Conservation (phyloP, 2,888 invertebrate genomes). For the Drosophila barbarae region DNA sequence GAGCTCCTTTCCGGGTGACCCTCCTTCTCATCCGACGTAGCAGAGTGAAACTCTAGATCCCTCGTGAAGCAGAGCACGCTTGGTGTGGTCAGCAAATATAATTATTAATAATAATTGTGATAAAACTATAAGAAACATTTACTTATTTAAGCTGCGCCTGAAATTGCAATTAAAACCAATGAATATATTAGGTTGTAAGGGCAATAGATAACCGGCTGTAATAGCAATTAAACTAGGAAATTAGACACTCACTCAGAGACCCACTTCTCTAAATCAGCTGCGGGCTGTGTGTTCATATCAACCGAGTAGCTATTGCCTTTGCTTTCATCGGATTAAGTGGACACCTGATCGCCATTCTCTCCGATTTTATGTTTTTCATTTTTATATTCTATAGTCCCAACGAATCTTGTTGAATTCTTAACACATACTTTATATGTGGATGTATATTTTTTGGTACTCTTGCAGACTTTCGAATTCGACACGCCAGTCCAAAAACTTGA, state of each 20-base stretch:
- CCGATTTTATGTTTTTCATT: not conserved
- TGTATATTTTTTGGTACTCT: slow-evolving; percentile 23
- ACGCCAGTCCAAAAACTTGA: not conserved
- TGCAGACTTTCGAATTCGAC: slow-evolving; percentile 14
- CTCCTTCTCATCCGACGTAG: not conserved
- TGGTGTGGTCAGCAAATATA: not conserved
- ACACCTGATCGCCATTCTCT: not conserved
- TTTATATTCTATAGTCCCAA: slow-evolving; percentile 3
- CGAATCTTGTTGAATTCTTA: slow-evolving; percentile 5
- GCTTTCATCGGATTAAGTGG: slow-evolving; percentile 11
- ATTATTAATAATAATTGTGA: not conserved
- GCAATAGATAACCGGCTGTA: not conserved
- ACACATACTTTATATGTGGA: not conserved
- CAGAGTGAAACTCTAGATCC: slow-evolving; percentile 7
- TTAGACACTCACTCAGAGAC: not conserved
- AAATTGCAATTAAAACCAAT: not conserved
- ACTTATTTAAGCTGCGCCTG: too few relatives aligned
- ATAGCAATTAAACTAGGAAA: not conserved
- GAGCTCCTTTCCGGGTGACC: slow-evolving; percentile 36
- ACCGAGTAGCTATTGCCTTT: slow-evolving; percentile 12
- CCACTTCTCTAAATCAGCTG: not conserved
- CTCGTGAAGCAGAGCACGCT: not conserved
- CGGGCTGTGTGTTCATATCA: not conserved
- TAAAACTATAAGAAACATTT: not conserved
- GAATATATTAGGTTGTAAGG: not conserved